Base-by-base conservation (phyloP, 2,797 vertebrate species). In the Gallirallus australis region DNA sequence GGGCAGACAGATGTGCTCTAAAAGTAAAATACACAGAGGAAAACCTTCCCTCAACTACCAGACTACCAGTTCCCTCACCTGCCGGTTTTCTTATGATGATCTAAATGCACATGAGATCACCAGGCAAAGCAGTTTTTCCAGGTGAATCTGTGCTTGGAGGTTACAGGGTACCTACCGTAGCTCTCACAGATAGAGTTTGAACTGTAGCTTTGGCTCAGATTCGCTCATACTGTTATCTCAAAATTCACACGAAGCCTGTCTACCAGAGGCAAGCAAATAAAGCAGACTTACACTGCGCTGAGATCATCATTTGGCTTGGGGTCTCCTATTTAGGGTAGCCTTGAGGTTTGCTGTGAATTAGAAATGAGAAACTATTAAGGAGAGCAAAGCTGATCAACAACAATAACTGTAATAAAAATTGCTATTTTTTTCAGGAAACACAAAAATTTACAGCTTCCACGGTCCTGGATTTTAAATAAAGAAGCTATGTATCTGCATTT, bases 51-150 rank as follows among this genome's bases (percentile, higher is more conserved):
- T 60, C 4, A 24, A 6, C 54, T 83, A 54, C 37, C 47, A 60
- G n/a, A 35, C 54, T 45, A 45, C 42, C 42, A 45, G 42, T 45
- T 45, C 42, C 42, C 42, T 45, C 42, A 45, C 42, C 42, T 45
- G 42, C 42, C 42, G 18, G 42, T 45, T 45, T 93, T 95, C 89
- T 80, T 56, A 33, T 25, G 33, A 73, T 64, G 61, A 65, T 83
- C 42, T 82, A 72, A 93, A 93, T 59, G 40, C 59, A 48, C 47
- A n/a, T 42, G 66, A 40, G 31, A 57, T 48, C 23, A 27, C 27
- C 52, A 78, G 47, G 70, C 64, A 76, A 81, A 94, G 53, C 53
- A 90, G 37, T n/a, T 86, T 84, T 76, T 93, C 85, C 69, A 84
- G 86, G 76, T 96, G 69, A 76, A 81, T 90, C 64, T 45, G 10